phyloP scores from a whole-genome alignment of 2,113 vertebrate species.

The Cranoglanis bouderius region DNA sequence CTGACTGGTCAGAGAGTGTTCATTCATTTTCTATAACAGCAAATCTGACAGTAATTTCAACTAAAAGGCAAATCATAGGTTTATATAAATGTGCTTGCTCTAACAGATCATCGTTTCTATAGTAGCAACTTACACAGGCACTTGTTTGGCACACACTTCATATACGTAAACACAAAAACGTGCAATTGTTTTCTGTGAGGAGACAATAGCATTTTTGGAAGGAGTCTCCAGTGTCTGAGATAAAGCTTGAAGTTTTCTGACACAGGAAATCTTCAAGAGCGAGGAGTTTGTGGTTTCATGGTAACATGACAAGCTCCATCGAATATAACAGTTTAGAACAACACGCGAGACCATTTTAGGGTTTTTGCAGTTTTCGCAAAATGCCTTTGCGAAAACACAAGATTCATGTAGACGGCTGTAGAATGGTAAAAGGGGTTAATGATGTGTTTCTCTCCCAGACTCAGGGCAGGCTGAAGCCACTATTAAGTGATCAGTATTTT shows the following conservation, averaged over 20 bases:
- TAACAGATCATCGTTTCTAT: neutral
- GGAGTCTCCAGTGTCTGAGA: neutral
- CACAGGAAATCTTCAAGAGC: neutral
- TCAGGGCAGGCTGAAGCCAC: neutral
- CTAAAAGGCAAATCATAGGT: neutral
- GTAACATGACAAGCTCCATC: neutral
- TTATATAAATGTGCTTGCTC: neutral
- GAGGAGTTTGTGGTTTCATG: neutral
- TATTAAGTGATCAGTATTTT: slow-evolving; percentile 27
- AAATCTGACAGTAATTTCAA: neutral
- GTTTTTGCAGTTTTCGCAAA: neutral
- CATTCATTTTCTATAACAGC: neutral
- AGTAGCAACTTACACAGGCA: neutral
- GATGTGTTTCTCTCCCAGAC: neutral
- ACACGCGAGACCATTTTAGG: neutral
- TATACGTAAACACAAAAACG: neutral
- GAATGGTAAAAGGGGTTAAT: neutral
- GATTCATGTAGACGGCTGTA: neutral
- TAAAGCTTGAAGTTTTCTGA: neutral
- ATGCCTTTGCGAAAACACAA: neutral
- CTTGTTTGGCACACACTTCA: neutral
- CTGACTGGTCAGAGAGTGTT: neutral
- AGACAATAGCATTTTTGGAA: neutral
- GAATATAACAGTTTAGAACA: neutral
- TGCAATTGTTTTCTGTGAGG: neutral